Percentiles rank a stretch among this genome's conserved stretches.
These are phyloP conservation scores for Hypsibius dujardini DNA, from an alignment of 1,140 invertebrate species.

Conservation along the genomic window DNA sequence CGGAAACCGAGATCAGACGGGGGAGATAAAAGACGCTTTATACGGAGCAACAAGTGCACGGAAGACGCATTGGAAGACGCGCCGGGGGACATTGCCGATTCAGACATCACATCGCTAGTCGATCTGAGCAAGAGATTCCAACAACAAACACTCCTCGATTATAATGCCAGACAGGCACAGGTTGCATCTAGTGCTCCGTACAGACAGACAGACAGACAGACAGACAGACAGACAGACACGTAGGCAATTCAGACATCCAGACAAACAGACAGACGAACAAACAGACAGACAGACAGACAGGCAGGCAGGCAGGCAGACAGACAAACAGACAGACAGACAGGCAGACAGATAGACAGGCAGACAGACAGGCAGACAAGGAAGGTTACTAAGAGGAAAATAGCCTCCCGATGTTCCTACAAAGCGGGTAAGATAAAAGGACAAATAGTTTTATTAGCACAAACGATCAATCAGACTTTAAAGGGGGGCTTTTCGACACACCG, in stretches of 20 bases:
- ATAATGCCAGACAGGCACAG: no score
- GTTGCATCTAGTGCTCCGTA: no score
- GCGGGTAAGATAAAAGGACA: no score
- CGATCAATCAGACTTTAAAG: conserved; percentile 1
- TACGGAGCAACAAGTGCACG: not conserved
- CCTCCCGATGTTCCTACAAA: not conserved
- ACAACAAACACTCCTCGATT: no score
- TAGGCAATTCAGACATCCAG: no score
- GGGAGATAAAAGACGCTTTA: not conserved
- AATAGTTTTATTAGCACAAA: not conserved
- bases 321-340: no score
- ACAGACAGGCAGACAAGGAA: not conserved
- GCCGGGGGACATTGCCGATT: not conserved
- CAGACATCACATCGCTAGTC: not conserved
- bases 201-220: no score
- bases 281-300: no score
- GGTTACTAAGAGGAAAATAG: not conserved
- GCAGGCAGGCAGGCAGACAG: no score
- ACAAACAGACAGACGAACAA: no score
- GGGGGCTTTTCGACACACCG: conserved; percentile 4
- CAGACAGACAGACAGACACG: no score
- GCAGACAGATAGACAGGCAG: no score
- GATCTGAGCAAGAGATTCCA: not conserved
- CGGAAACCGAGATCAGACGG: not conserved
- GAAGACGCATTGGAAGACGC: not conserved